Percentiles rank a stretch among this genome's conserved stretches.
Evolutionary conservation across 2,888 invertebrate genomes (phyloP).

Genomic region (Dermolepida albohirtum): DNA sequence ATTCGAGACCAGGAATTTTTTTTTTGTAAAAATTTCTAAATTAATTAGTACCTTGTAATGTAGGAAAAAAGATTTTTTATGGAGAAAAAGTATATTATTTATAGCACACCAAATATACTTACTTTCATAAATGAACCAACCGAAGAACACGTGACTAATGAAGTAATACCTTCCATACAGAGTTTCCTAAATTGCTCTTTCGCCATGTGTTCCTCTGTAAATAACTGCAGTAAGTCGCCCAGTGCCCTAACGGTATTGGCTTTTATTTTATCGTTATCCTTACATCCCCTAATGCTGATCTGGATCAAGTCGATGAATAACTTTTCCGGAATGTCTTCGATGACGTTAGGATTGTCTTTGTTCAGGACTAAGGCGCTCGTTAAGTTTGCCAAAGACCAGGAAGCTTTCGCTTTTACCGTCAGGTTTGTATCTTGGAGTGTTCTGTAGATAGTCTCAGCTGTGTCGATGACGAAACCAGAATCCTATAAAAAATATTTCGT

Average conservation of each 20-base stretch:
- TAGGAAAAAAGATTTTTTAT: too few relatives aligned
- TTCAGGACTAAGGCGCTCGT: slow-evolving; percentile 83
- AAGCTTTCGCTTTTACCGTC: slow-evolving; percentile 81
- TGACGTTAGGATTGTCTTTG: slow-evolving; percentile 66
- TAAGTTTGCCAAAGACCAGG: slow-evolving; percentile 89
- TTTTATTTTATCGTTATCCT: slow-evolving; percentile 84
- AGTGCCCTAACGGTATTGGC: slow-evolving; percentile 85
- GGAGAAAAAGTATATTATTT: too few relatives aligned
- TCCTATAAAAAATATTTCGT: slow-evolving; percentile 65
- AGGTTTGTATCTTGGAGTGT: slow-evolving; percentile 75
- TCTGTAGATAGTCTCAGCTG: slow-evolving; percentile 78
- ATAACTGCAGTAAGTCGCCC: slow-evolving; percentile 81
- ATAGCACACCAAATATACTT: too few relatives aligned
- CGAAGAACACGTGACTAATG: slow-evolving; percentile 77
- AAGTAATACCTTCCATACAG: slow-evolving; percentile 72
- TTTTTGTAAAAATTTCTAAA: too few relatives aligned
- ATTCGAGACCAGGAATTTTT: too few relatives aligned
- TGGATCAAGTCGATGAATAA: slow-evolving; percentile 77
- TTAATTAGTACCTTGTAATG: too few relatives aligned
- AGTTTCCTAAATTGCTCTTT: slow-evolving; percentile 68
- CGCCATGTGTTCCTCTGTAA: slow-evolving; percentile 68
- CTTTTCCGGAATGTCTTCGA: slow-evolving; percentile 76
- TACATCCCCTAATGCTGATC: slow-evolving; percentile 71
- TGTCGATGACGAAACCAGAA: slow-evolving; percentile 80
- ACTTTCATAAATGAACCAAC: slow-evolving; percentile 84